Evolutionary conservation across 2,113 vertebrate genomes (phyloP).

Genomic region (Lophura nycthemera): DNA sequence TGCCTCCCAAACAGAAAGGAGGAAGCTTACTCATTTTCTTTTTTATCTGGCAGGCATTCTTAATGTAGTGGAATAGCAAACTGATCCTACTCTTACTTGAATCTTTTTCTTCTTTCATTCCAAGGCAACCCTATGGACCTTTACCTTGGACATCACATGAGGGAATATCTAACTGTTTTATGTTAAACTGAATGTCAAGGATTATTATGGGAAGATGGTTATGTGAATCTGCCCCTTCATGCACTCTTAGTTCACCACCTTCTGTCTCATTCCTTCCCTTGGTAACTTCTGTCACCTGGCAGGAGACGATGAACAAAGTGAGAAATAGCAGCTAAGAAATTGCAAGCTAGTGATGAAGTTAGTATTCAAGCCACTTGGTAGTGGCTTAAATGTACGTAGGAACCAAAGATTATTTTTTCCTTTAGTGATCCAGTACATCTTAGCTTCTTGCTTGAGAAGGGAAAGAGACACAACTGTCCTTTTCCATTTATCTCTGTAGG

Average conservation of each 20-base stretch:
- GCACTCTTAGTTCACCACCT: too few relatives aligned
- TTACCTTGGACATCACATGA: background rate
- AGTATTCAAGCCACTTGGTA: too few relatives aligned
- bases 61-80: background rate
- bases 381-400: background rate
- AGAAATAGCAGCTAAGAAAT: background rate
- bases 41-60: background rate
- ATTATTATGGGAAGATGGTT: background rate
- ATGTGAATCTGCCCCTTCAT: background rate
- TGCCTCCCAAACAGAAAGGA: conserved; percentile 3
- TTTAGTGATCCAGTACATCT: background rate
- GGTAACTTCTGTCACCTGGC: background rate
- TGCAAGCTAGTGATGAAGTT: background rate
- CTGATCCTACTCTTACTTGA: background rate
- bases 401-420: background rate
- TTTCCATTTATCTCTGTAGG: background rate
- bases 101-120: background rate
- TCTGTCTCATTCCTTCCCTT: background rate
- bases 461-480: background rate
- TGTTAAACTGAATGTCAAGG: background rate
- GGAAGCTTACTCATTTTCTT: conserved; percentile 1
- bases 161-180: background rate
- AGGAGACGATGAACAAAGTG: background rate
- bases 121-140: background rate
- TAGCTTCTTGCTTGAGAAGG: background rate